Base-by-base conservation (phyloP, 2,888 invertebrate species). In the Gymnoscelis rufifasciata region DNA sequence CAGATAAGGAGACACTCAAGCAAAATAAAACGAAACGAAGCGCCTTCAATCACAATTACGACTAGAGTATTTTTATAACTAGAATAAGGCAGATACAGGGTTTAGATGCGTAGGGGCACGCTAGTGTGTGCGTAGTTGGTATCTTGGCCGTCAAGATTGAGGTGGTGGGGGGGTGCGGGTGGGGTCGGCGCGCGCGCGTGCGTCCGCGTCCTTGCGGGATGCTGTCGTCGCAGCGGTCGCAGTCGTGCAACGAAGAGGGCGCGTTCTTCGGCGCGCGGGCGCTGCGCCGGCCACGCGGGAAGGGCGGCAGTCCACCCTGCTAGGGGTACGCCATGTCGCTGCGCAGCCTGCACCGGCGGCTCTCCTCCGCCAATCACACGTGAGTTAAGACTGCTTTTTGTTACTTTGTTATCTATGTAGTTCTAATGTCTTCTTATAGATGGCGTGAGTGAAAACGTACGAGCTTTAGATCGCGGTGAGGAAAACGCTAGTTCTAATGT, bases 241-340 rank as follows among this genome's bases (percentile, higher is more conserved):
- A 88, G 75, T 88, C 88, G 59, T 88, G 88, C 73, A 88, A 86
- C 87, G 88, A 88, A 65, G 89, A 88, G 74, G 88, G 88, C 68
- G 88, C 88, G 64, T 89, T 88, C 76, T 89, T 88, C 79, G 89
- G 88, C 52, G 87, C 83, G 79, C 86, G 88, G 67, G 81, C 83
- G 72, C 79, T 89, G 67, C 84, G 89, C 74, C 83, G 83, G 89
- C 90, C 90, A 83, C 90, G 89, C 77, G 88, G 86, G 76, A 89
- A 89, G 73, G 84, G 86, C 83, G 86, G 88, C 66, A 89, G 88
- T 73, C 90, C 89, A 78, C 89, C 89, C 72, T 88, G 89, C 89
- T 89, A 89, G 89, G 89, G 89, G 88, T 87, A 88, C 89, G 89
- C 89, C 90, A 90, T 90, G 90, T 90, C 90, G 90, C 90, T 87